These are phyloP conservation scores for Mormyrops boulengeri DNA, from an alignment of 2,797 vertebrate species.

Conservation along the genomic window DNA sequence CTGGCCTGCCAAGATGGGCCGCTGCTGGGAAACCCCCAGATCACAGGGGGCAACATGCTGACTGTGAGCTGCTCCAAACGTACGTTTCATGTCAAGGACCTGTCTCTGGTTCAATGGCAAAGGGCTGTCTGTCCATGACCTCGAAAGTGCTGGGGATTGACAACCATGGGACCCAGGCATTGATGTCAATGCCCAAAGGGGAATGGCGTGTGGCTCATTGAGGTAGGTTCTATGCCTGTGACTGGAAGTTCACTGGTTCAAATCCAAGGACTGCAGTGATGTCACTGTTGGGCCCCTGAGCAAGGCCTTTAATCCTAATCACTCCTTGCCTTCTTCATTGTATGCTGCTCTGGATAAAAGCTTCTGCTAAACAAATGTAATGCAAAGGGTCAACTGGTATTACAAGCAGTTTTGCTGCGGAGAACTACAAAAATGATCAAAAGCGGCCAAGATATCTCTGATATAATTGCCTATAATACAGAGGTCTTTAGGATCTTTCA, in stretches of 20 bases:
- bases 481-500: not conserved
- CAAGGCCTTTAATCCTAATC: not conserved
- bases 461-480: not conserved
- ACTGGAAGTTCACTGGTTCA: not conserved
- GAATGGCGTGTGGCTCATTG: not conserved
- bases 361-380: not conserved
- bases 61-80: not conserved
- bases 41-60: not conserved
- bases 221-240: not conserved
- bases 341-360: not conserved
- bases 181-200: not conserved
- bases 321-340: not conserved
- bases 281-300: not conserved
- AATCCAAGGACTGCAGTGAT: not conserved
- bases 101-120: not conserved
- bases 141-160: not conserved
- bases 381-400: not conserved
- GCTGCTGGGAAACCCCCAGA: not conserved
- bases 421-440: not conserved
- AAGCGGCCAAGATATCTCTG: not conserved
- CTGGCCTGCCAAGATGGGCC: not conserved
- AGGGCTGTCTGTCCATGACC: not conserved
- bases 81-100: not conserved
- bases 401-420: not conserved
- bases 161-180: not conserved